Evolutionary conservation across 1,140 invertebrate genomes (phyloP), one percentile per base, ranked within the genome.

Genomic region (Subanguina moxae): DNA sequence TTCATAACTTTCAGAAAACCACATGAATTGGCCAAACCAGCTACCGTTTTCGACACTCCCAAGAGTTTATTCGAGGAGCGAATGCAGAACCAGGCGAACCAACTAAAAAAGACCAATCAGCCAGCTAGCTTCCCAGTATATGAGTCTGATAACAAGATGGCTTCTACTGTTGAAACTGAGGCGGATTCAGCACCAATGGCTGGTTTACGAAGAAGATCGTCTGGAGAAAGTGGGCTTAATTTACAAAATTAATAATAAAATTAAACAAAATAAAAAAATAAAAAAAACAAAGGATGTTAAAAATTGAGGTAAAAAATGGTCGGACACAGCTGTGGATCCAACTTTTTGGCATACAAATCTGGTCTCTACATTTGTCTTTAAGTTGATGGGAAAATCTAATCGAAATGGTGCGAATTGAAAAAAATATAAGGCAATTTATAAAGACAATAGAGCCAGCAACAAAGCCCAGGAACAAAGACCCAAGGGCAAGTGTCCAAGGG

Each of bases 61-160:
- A 78, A 82, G 59, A 68, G 72, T 8, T 71, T 82, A 19, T 81
- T 81, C 57, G 79, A 81, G 65, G 73, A 75, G 57, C 56, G 65
- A 45, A 78, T 81, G 64, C 79, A 81, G 65, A 64, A 78, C 46
- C 78, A 83, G 43, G 79, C 79, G 23, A 57, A 64, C 45, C 38
- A 67, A n/a, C 56, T 83, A 19, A 64, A 30, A 74, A 75, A 62
- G 57, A 58, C 68, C 11, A 61, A 15, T 27, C 23, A 64, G 21
- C 21, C 46, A 11, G 17, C 46, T 19, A 21, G 46, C 19, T 27
- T 65, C n/a, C 46, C 59, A 32, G 56, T 62, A 27, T 61, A 61
- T 67, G 63, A 67, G 32, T 38, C 48, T 67, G 25, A 65, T 11
- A 21, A 32, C 62, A 8, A 28, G 21, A 25, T 61, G 38, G n/a